These are phyloP conservation scores for Parthenolecanium corni DNA, from an alignment of 2,888 invertebrate species.

Conservation along the genomic window DNA sequence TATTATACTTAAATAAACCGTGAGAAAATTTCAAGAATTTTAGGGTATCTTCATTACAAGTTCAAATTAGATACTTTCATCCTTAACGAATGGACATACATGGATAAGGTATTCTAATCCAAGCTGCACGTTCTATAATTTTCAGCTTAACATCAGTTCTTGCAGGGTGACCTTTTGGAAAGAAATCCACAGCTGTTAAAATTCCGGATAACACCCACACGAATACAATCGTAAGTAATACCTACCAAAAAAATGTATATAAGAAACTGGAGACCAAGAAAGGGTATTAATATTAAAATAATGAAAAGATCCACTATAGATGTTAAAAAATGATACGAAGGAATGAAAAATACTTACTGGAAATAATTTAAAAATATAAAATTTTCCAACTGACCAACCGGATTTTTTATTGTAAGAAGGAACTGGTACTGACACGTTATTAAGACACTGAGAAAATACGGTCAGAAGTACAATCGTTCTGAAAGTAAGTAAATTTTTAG, in stretches of 20 bases:
- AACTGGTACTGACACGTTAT: constrained; percentile 51
- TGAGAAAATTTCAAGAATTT: too few species aligned
- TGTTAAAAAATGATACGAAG: too few species aligned
- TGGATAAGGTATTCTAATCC: constrained; percentile 72
- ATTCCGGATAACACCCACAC: constrained; percentile 66
- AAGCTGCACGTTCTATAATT: constrained; percentile 59
- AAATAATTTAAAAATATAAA: constrained; percentile 64
- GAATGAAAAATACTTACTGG: constrained; percentile 62
- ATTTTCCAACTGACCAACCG: constrained; percentile 49
- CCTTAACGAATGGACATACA: constrained; percentile 43
- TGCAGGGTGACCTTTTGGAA: constrained; percentile 55
- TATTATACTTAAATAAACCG: too few species aligned
- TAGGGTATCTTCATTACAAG: too few species aligned
- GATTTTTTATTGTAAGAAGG: constrained; percentile 46
- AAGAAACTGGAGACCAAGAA: background rate
- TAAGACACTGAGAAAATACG: constrained; percentile 66
- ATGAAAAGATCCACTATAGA: background rate
- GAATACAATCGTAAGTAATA: constrained; percentile 58
- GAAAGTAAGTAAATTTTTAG: constrained; percentile 35
- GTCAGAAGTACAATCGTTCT: constrained; percentile 64
- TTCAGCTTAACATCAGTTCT: constrained; percentile 59
- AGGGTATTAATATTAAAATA: too few species aligned
- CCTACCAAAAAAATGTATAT: constrained; percentile 44
- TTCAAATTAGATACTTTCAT: too few species aligned
- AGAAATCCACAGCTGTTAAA: constrained; percentile 52